Evolutionary conservation across 2,113 vertebrate species (phyloP).

Genomic region (Ctenodactylus gundi): DNA sequence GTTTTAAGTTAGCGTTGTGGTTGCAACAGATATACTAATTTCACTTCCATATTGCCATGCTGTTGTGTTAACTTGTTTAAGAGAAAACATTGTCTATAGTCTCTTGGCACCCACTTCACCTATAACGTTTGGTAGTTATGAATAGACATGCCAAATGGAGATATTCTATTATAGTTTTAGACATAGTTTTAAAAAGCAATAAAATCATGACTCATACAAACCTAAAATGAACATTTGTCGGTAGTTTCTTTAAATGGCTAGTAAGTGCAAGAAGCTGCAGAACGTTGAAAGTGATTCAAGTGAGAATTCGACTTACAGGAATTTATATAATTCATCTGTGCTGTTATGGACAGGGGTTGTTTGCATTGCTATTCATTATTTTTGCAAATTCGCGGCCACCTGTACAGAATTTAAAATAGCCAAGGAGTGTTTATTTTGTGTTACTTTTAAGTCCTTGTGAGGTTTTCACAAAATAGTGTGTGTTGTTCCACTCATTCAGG

Average conservation of each 20-base stretch:
- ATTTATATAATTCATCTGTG: neutral
- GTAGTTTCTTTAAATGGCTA: neutral
- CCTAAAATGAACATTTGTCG: neutral
- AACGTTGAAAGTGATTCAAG: neutral
- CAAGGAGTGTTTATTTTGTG: neutral
- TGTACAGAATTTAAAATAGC: neutral
- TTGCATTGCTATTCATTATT: neutral
- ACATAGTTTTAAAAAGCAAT: slow-evolving; percentile 26
- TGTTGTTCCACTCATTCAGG: neutral
- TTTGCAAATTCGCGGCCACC: neutral
- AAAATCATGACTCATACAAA: neutral
- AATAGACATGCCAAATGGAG: neutral
- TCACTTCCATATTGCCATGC: slow-evolving; percentile 17
- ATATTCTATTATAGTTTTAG: neutral
- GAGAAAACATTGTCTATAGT: neutral
- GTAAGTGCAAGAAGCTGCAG: neutral
- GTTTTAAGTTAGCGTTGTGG: slow-evolving; percentile 53
- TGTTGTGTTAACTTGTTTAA: neutral
- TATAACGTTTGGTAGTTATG: neutral
- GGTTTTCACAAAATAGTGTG: neutral
- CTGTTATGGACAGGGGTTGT: neutral
- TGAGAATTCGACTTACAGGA: neutral
- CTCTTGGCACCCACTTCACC: neutral
- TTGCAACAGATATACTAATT: slow-evolving; percentile 43
- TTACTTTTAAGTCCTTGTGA: neutral